Percentiles rank a stretch among this genome's conserved stretches.
These are phyloP conservation scores for Potamilus streckersoni DNA, from an alignment of 1,140 invertebrate species.

Conservation along the genomic window DNA sequence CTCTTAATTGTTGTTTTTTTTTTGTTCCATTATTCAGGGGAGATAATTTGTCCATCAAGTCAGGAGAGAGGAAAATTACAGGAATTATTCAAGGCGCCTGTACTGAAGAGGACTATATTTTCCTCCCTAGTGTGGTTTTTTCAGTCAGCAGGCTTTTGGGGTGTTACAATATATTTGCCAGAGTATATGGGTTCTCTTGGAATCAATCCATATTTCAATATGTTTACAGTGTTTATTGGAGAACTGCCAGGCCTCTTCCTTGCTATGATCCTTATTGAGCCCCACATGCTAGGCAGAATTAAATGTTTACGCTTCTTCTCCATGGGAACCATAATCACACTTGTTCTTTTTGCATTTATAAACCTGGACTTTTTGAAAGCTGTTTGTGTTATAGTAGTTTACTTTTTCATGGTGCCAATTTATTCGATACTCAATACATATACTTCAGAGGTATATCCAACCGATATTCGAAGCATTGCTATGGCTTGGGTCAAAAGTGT, in stretches of 20 bases:
- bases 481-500: conserved; percentile 56
- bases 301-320: conserved; percentile 54
- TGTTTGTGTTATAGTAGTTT: conserved; percentile 53
- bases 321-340: conserved; percentile 38
- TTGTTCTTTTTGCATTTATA: conserved; percentile 53
- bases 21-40: conserved; percentile 36
- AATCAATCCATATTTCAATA: conserved; percentile 55
- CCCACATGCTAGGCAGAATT: conserved; percentile 53
- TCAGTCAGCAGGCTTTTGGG: conserved; percentile 59
- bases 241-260: conserved; percentile 58
- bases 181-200: conserved; percentile 52
- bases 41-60: conserved; percentile 40
- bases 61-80: conserved; percentile 41
- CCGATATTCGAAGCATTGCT: conserved; percentile 50
- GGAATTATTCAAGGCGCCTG: conserved; percentile 44
- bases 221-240: conserved; percentile 61
- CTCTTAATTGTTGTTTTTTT: background rate
- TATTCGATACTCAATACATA: conserved; percentile 61
- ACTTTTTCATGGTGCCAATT: conserved; percentile 62
- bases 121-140: conserved; percentile 54
- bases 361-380: conserved; percentile 43
- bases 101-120: conserved; percentile 36
- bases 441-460: conserved; percentile 61
- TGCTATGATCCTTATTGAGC: conserved; percentile 57
- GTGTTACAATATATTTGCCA: conserved; percentile 57